These are phyloP conservation scores for Syrrhaptes paradoxus DNA, from an alignment of 2,113 vertebrate species.

Conservation along the genomic window DNA sequence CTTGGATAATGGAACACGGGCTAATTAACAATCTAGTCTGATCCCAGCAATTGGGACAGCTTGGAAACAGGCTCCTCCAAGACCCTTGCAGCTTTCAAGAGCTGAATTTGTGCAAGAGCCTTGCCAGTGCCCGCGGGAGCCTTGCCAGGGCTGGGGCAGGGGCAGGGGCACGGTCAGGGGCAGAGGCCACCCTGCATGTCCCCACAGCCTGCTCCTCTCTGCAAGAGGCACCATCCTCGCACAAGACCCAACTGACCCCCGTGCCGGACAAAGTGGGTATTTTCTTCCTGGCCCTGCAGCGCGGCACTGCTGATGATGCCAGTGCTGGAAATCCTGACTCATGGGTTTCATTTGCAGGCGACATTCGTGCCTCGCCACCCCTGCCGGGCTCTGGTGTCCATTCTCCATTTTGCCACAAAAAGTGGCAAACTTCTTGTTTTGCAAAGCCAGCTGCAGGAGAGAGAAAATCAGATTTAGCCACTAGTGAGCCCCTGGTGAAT, in stretches of 20 bases:
- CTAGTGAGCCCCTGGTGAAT: fast-evolving
- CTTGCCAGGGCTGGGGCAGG: not conserved
- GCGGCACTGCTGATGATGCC: fast-evolving
- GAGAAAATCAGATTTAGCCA: not conserved
- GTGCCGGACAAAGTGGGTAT: not conserved
- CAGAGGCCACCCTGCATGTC: not conserved
- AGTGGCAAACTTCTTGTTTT: not conserved
- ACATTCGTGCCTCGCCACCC: fast-evolving
- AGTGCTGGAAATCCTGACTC: not conserved
- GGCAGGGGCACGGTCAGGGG: not conserved
- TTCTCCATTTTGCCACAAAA: not conserved
- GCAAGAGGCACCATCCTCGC: fast-evolving
- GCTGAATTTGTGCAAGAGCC: not conserved
- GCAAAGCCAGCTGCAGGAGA: not conserved
- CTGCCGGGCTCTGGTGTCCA: fast-evolving
- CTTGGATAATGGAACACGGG: fast-evolving
- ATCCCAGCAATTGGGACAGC: not conserved
- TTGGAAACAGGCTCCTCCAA: not conserved
- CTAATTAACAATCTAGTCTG: not conserved
- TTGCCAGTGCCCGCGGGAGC: fast-evolving
- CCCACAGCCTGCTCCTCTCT: not conserved
- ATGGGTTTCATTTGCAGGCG: not conserved
- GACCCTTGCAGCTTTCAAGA: not conserved
- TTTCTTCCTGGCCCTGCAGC: not conserved
- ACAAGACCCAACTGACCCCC: not conserved